Evolutionary conservation across 2,888 invertebrate genomes (phyloP).

Genomic region (Catotricha subobsoleta): DNA sequence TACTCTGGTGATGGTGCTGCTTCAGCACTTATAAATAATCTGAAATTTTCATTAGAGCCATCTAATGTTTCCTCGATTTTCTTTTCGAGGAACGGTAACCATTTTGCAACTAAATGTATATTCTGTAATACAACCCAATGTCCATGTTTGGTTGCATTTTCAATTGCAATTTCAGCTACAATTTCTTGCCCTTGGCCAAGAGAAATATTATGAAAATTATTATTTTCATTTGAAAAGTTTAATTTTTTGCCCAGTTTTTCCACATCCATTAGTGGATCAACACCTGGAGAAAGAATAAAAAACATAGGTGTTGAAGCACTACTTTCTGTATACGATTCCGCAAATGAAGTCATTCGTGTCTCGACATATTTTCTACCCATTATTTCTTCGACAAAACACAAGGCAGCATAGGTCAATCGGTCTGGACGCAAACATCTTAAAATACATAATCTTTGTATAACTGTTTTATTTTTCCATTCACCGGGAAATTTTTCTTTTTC

Average conservation of each 20-base stretch:
- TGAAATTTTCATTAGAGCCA: conserved; percentile 39
- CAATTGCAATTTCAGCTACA: conserved; percentile 75
- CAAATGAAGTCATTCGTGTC: conserved; percentile 57
- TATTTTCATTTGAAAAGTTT: conserved; percentile 58
- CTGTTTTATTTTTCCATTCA: conserved; percentile 86
- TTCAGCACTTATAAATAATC: conserved; percentile 78
- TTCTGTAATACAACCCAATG: conserved; percentile 92
- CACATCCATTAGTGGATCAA: conserved; percentile 63
- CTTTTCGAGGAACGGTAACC: conserved; percentile 77
- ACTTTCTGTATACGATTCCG: conserved; percentile 71
- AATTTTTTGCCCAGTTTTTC: conserved; percentile 66
- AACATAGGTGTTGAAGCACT: conserved; percentile 74
- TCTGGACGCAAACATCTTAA: conserved; percentile 81
- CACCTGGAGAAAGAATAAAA: conserved; percentile 88
- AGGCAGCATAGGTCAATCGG: conserved; percentile 82
- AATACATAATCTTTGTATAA: conserved; percentile 78
- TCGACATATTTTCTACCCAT: conserved; percentile 67
- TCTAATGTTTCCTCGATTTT: conserved; percentile 71
- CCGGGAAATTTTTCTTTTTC: conserved; percentile 88
- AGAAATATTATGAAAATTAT: conserved; percentile 82
- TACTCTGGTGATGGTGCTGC: conserved; percentile 53
- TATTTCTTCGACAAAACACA: conserved; percentile 78
- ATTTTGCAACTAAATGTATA: conserved; percentile 78
- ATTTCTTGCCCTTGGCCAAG: conserved; percentile 88
- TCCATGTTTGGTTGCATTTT: conserved; percentile 50